These are phyloP conservation scores for Anastatus disparis DNA, from an alignment of 1,140 invertebrate genomes.

Conservation along the genomic window DNA sequence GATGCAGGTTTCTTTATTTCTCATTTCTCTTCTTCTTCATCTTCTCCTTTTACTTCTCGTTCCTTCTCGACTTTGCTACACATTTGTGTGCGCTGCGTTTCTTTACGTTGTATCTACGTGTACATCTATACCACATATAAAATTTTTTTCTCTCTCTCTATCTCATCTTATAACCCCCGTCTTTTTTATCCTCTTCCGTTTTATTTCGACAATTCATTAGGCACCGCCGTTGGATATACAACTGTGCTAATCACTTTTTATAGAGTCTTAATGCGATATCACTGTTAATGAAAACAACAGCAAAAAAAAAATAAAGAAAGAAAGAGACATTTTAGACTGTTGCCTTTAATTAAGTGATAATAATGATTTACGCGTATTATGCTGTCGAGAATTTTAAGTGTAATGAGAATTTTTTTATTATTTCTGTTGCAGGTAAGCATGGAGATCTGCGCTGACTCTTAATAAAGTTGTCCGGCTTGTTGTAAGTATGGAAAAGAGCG, in stretches of 20 bases:
- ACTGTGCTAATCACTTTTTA: slow-evolving; percentile 37
- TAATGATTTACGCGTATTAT: slow-evolving; percentile 2
- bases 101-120: too few relatives aligned
- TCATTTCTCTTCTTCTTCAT: neutral
- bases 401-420: neutral
- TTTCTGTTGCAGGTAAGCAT: slow-evolving; percentile 35
- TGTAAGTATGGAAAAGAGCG: too few relatives aligned
- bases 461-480: too few relatives aligned
- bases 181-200: slow-evolving; percentile 46
- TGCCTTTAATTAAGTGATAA: slow-evolving; percentile 30
- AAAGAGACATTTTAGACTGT: too few relatives aligned
- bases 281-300: neutral
- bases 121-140: too few relatives aligned
- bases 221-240: too few relatives aligned
- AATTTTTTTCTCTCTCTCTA: neutral
- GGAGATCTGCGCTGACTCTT: too few relatives aligned
- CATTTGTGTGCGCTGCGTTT: too few relatives aligned
- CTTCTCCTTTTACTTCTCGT: too few relatives aligned
- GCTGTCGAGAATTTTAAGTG: too few relatives aligned
- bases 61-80: too few relatives aligned
- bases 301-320: too few relatives aligned
- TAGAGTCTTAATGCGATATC: slow-evolving; percentile 18
- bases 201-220: slow-evolving; percentile 29
- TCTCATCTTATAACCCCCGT: neutral
- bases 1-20: slow-evolving; percentile 42